Percentiles rank a stretch among this genome's conserved stretches.
Evolutionary conservation across 2,113 vertebrate species (phyloP).

Genomic region (Ondatra zibethicus): DNA sequence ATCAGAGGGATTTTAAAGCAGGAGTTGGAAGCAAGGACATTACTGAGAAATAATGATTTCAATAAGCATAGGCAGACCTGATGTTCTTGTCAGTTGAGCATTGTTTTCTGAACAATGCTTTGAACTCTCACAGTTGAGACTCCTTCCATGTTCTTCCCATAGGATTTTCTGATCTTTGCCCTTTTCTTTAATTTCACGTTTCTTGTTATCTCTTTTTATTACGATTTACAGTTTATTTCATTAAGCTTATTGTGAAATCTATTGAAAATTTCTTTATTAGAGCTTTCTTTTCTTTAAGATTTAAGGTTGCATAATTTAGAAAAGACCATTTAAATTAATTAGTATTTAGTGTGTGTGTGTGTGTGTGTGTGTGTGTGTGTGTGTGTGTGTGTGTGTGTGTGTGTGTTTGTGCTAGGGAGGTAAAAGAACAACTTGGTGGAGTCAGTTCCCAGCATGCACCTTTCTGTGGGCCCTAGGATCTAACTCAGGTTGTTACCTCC

Average conservation of each 20-base stretch:
- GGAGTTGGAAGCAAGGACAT: neutral
- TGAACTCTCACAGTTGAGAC: too few species aligned
- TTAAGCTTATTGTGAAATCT: neutral
- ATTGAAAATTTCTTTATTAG: neutral
- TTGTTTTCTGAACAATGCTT: neutral
- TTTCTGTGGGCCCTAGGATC: neutral
- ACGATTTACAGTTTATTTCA: neutral
- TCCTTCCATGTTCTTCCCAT: neutral
- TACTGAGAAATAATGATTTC: neutral
- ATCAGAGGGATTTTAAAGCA: constrained; percentile 21
- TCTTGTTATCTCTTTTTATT: neutral
- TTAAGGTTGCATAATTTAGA: constrained; percentile 23
- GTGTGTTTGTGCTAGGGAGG: neutral
- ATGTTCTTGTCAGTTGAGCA: neutral
- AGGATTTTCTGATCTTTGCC: neutral
- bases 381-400: neutral
- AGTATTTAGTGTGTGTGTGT: too few species aligned
- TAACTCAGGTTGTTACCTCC: neutral
- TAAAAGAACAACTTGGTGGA: neutral
- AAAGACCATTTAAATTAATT: neutral
- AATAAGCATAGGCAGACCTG: neutral
- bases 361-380: neutral
- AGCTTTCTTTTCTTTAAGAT: neutral
- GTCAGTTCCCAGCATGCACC: neutral
- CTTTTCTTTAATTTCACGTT: neutral